Evolutionary conservation across 2,888 invertebrate genomes (phyloP).

Genomic region (Rugalucina vietnamica): DNA sequence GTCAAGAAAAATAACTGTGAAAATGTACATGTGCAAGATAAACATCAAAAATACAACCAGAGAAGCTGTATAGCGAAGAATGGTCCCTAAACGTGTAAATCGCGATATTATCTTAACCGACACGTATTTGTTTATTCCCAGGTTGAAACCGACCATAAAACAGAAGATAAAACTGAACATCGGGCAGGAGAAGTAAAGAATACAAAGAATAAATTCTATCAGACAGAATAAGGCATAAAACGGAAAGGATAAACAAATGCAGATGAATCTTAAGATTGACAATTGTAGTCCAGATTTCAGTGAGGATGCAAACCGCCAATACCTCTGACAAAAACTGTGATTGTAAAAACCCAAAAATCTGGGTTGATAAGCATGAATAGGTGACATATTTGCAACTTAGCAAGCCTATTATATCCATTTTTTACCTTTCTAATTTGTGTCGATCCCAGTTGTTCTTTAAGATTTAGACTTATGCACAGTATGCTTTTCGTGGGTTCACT

Average conservation of each 20-base stretch:
- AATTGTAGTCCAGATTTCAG: no score
- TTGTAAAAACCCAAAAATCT: neutral
- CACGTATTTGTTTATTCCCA: neutral
- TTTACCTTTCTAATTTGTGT: neutral
- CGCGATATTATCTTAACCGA: neutral
- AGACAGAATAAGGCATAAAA: neutral
- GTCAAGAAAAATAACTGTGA: neutral
- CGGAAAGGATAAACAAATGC: neutral
- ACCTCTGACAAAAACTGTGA: no score
- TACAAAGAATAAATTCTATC: neutral
- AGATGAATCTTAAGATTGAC: no score
- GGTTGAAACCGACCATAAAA: neutral
- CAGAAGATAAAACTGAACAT: neutral
- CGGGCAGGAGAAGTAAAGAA: neutral
- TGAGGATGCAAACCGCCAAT: no score
- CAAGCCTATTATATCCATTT: neutral
- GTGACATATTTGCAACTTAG: neutral
- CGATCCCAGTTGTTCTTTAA: neutral
- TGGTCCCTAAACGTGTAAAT: neutral
- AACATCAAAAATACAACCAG: neutral
- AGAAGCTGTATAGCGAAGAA: neutral
- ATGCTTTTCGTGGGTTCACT: neutral
- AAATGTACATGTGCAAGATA: neutral
- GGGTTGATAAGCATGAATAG: neutral
- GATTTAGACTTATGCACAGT: neutral